Percentiles rank a stretch among this genome's conserved stretches.
phyloP scores from a whole-genome alignment of 2,888 invertebrate genomes.

The Adelphocoris suturalis region DNA sequence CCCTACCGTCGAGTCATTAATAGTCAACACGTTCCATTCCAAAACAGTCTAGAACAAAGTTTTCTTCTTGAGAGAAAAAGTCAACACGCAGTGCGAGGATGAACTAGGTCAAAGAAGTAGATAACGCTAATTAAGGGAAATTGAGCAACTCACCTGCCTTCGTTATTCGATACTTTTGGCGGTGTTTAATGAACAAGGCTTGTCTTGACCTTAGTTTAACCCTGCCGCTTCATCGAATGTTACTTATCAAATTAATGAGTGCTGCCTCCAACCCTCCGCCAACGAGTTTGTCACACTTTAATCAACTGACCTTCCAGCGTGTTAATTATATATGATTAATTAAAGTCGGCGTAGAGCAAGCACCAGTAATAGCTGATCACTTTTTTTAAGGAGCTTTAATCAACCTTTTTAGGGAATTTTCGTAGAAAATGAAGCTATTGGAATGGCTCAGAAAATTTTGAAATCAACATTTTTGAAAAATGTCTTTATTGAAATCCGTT shows the following conservation, averaged over 20 bases:
- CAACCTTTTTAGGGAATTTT: too few relatives aligned
- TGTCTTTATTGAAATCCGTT: too few relatives aligned
- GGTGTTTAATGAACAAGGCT: constrained; percentile 13
- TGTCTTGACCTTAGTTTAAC: neutral
- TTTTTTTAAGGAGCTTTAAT: neutral
- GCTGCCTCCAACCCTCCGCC: neutral
- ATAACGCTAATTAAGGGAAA: neutral
- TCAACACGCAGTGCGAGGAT: neutral
- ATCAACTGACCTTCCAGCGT: neutral
- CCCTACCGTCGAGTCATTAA: too few relatives aligned
- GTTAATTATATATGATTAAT: neutral
- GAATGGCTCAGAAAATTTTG: too few relatives aligned
- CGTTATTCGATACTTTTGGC: neutral
- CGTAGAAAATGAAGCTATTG: too few relatives aligned
- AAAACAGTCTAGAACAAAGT: too few relatives aligned
- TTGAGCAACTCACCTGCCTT: constrained; percentile 1
- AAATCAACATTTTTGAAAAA: too few relatives aligned
- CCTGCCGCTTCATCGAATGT: neutral
- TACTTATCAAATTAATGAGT: constrained; percentile 19
- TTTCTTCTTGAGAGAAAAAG: too few relatives aligned
- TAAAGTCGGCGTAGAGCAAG: neutral
- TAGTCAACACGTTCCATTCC: too few relatives aligned
- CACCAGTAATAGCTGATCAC: neutral
- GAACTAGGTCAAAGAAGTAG: neutral
- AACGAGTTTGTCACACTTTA: neutral